Base-by-base conservation (phyloP, 2,888 invertebrate species). In the Rhyacophila evoluta region DNA sequence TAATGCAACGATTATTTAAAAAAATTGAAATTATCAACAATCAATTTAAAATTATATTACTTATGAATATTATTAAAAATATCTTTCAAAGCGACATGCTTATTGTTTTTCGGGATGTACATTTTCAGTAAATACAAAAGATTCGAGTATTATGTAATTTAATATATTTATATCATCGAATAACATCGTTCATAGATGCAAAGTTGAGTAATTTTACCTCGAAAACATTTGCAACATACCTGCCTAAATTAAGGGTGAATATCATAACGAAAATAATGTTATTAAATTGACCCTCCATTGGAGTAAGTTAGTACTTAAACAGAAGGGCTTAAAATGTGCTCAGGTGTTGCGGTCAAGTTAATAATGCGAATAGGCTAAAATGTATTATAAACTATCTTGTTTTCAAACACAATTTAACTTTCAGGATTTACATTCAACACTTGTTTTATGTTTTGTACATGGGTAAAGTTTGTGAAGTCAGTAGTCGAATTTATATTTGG, bases 301-400 rank as follows among this genome's bases (percentile, higher is more conserved):
- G 55, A 19, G 55, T 55, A 55, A 55, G 55, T 55, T 55, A 55
- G 55, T 55, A 55, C 55, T 55, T 55, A 55, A 33, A 55, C 55
- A 10, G 55, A 10, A 55, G 19, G 55, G 55, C 29, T 55, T 55
- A 19, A 55, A 55, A 55, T 55, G 55, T 8, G 15, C 55, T 5
- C 55, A 55, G 55, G 55, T 55, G 55, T 55, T 55, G 55, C 19
- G 55, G 55, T 55, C 55, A 55, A 55, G 19, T 12, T 55, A 55
- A 55, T 55, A 55, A 55, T 55, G 55, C 10, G 55, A 55, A 55
- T 19, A 19, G 55, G 55, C 19, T 55, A 55, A 55, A 55, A 55
- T 55, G 19, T 55, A 55, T 55, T 55, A 55, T 55, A 55, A 55
- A 55, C 55, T 55, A 55, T 25, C 55, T 19, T 55, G 55, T 55